Evolutionary conservation across 2,888 invertebrate genomes (phyloP).

Genomic region (Panzeria rudis): DNA sequence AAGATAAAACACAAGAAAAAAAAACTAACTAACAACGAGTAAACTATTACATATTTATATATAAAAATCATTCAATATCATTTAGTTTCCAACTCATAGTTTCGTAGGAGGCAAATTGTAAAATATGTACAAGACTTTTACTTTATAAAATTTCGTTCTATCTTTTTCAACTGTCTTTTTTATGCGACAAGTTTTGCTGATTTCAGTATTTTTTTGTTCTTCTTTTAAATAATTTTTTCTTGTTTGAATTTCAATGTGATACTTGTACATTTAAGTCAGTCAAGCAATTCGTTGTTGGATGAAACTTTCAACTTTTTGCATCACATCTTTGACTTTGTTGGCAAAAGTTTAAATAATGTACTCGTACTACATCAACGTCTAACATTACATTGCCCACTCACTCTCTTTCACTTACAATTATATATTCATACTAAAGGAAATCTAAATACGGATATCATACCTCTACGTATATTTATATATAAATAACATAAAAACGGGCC

Average conservation of each 20-base stretch:
- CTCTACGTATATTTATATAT: too few relatives aligned
- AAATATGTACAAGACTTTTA: slow-evolving; percentile 48
- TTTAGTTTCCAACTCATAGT: slow-evolving; percentile 39
- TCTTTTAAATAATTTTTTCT: slow-evolving; percentile 26
- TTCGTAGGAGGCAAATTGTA: slow-evolving; percentile 42
- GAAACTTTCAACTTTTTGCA: slow-evolving; percentile 63
- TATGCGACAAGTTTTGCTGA: slow-evolving; percentile 46
- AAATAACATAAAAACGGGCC: slow-evolving; percentile 10
- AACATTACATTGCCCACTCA: not conserved
- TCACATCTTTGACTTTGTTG: slow-evolving; percentile 70
- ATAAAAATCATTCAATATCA: slow-evolving; percentile 52
- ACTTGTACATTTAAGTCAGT: slow-evolving; percentile 44
- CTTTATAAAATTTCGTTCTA: slow-evolving; percentile 27
- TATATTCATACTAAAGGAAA: not conserved
- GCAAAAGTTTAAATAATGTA: slow-evolving; percentile 68
- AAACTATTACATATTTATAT: slow-evolving; percentile 38
- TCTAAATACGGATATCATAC: not conserved
- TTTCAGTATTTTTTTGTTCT: slow-evolving; percentile 25
- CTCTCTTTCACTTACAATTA: not conserved
- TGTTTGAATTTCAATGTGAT: slow-evolving; percentile 36
- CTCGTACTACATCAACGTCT: slow-evolving; percentile 36
- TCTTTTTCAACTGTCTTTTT: slow-evolving; percentile 33
- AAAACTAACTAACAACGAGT: slow-evolving; percentile 33
- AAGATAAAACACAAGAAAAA: slow-evolving; percentile 28
- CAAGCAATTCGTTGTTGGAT: slow-evolving; percentile 60